phyloP scores from a whole-genome alignment of 2,888 invertebrate species.

The Nemoura dubitans region DNA sequence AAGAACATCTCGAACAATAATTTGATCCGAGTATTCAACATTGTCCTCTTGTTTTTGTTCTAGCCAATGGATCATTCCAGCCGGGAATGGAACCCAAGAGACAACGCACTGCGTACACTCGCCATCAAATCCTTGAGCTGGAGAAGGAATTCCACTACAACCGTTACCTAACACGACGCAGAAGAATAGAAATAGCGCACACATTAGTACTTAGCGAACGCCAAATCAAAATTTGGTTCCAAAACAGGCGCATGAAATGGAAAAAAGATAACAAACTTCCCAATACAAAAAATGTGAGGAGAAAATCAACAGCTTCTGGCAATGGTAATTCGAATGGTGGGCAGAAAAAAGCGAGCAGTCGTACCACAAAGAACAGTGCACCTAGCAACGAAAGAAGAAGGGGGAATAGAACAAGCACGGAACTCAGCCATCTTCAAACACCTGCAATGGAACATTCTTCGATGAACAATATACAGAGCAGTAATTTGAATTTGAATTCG shows the following conservation, averaged over 20 bases:
- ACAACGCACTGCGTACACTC: slow-evolving; percentile 95
- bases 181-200: slow-evolving; percentile 97
- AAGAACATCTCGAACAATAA: too few species aligned
- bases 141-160: slow-evolving; percentile 99
- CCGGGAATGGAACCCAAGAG: slow-evolving; percentile 96
- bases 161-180: slow-evolving; percentile 91
- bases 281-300: slow-evolving; percentile 80
- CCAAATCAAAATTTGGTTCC: slow-evolving; percentile 91
- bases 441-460: slow-evolving; percentile 54
- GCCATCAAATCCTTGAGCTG: slow-evolving; percentile 96
- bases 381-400: slow-evolving; percentile 66
- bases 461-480: slow-evolving; percentile 38
- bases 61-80: slow-evolving; percentile 88
- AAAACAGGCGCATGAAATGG: slow-evolving; percentile 86
- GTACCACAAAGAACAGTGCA: slow-evolving; percentile 55
- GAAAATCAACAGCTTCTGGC: slow-evolving; percentile 80
- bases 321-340: slow-evolving; percentile 67
- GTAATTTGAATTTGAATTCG: slow-evolving; percentile 38
- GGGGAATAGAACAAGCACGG: slow-evolving; percentile 57
- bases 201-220: slow-evolving; percentile 91
- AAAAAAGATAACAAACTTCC: slow-evolving; percentile 90
- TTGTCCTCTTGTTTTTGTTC: slow-evolving; percentile 59
- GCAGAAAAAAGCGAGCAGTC: slow-evolving; percentile 54
- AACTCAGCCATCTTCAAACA: slow-evolving; percentile 58
- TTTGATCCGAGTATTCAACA: too few species aligned